Conservation (phyloP, 2,113 vertebrate genomes). For the Percopsis transmontana region DNA sequence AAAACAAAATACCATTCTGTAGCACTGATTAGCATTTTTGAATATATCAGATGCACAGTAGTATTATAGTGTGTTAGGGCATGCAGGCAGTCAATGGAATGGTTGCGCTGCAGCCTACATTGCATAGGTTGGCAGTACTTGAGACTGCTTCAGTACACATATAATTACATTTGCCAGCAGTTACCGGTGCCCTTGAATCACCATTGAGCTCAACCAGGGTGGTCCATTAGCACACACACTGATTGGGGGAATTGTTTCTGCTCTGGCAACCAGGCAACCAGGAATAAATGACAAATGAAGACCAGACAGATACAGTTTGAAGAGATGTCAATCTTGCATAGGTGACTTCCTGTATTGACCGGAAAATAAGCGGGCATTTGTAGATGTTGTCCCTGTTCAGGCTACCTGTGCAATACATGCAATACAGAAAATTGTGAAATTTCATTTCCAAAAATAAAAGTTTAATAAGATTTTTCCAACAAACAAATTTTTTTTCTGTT, state of each 20-base stretch:
- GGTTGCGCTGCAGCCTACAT: conserved; percentile 31
- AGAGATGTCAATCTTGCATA: no score
- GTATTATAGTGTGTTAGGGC: conserved; percentile 5
- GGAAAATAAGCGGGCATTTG: no score
- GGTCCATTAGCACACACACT: conserved; percentile 29
- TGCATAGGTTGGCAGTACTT: conserved; percentile 27
- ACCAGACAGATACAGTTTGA: no score
- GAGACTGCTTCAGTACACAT: conserved; percentile 33
- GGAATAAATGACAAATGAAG: no score
- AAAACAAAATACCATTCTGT: no score
- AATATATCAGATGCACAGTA: background rate
- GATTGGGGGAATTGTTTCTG: background rate
- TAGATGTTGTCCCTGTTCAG: no score
- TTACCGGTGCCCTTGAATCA: conserved; percentile 60
- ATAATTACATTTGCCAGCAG: conserved; percentile 53
- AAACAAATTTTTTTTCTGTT: no score
- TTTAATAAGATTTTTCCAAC: no score
- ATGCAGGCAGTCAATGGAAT: background rate
- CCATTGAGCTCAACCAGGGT: conserved; percentile 30
- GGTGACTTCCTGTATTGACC: no score
- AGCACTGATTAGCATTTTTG: background rate
- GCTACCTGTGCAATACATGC: no score
- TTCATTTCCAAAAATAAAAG: no score
- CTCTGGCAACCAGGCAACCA: background rate
- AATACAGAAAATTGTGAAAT: no score